These are phyloP conservation scores for Lophotriccus pileatus DNA, from an alignment of 2,797 vertebrate species.

Conservation along the genomic window DNA sequence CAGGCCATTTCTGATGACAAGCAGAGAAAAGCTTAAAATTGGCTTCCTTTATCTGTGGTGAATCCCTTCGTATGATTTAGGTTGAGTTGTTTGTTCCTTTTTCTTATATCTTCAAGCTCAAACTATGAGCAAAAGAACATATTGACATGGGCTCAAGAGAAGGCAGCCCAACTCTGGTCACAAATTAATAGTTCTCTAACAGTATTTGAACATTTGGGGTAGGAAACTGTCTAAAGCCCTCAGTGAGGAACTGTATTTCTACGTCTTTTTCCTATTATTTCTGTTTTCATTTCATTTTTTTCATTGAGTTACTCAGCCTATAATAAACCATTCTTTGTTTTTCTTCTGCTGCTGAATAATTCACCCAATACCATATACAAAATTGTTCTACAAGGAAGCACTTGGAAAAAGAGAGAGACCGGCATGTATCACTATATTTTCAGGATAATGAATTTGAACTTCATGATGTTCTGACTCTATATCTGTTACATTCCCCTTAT, in stretches of 20 bases:
- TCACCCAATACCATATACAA: not conserved
- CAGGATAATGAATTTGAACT: not conserved
- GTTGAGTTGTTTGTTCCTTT: not conserved
- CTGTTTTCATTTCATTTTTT: not conserved
- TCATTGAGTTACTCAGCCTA: not conserved
- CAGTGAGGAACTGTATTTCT: not conserved
- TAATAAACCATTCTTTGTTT: not conserved
- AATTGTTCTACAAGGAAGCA: not conserved
- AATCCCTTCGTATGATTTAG: not conserved
- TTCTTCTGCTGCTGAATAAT: not conserved
- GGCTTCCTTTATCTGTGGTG: not conserved
- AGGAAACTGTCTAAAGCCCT: not conserved
- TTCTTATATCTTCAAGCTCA: not conserved
- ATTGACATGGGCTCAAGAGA: not conserved
- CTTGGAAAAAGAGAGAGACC: not conserved
- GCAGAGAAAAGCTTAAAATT: not conserved
- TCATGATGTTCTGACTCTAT: not conserved
- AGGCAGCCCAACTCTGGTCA: not conserved
- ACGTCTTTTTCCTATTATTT: not conserved
- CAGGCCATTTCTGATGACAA: not conserved
- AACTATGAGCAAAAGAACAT: not conserved
- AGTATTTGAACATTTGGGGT: not conserved
- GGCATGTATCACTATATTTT: not conserved
- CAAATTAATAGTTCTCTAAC: not conserved
- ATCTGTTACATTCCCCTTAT: not conserved